Evolutionary conservation across 2,113 vertebrate genomes (phyloP).

Genomic region (Gila orcuttii): DNA sequence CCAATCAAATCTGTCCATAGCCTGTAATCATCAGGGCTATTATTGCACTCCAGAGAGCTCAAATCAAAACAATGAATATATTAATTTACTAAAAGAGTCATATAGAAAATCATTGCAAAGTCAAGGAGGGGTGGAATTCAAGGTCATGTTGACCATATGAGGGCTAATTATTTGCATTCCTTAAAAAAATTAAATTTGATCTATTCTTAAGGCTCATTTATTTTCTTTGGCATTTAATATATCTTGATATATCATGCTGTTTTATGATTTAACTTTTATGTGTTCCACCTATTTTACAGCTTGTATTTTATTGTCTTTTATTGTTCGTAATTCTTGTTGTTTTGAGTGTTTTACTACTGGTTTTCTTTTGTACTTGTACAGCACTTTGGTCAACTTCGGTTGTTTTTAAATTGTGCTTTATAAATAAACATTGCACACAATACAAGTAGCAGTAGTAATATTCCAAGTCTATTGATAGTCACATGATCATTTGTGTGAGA

Average conservation of each 20-base stretch:
- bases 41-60: slow-evolving; percentile 28
- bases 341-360: too few relatives aligned
- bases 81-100: slow-evolving; percentile 22
- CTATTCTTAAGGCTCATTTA: too few relatives aligned
- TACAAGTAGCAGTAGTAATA: neutral
- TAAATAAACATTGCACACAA: neutral
- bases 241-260: too few relatives aligned
- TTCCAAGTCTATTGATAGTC: neutral
- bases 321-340: too few relatives aligned
- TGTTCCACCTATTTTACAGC: too few relatives aligned
- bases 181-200: neutral
- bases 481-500: neutral
- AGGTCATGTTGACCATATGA: slow-evolving; percentile 1
- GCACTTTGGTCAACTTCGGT: too few relatives aligned
- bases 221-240: too few relatives aligned
- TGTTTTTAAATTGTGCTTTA: too few relatives aligned
- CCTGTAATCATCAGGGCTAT: slow-evolving; percentile 14
- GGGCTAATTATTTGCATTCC: neutral
- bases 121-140: neutral
- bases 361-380: too few relatives aligned
- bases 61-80: slow-evolving; percentile 32
- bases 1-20: slow-evolving; percentile 42
- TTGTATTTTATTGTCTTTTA: too few relatives aligned
- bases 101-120: neutral
- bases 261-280: too few relatives aligned